phyloP scores from a whole-genome alignment of 1,140 invertebrate species.

The Psilanteris sp. region DNA sequence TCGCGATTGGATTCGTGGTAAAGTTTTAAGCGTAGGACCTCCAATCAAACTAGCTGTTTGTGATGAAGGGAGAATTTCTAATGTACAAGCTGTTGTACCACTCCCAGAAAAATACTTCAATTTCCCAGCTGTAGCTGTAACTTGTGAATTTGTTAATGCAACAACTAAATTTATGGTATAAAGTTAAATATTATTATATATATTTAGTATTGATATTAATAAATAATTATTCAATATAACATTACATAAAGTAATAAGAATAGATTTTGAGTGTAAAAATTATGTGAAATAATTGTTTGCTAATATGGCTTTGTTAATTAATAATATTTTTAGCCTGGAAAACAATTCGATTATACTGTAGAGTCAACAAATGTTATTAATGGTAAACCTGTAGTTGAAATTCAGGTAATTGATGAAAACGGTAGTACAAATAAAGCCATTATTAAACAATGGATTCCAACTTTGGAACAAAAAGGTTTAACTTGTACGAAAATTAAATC shows the following conservation, averaged over 20 bases:
- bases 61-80: slow-evolving; percentile 65
- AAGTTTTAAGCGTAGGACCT: slow-evolving; percentile 47
- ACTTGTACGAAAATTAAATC: slow-evolving; percentile 50
- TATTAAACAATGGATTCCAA: slow-evolving; percentile 62
- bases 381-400: not conserved
- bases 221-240: too few species aligned
- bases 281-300: too few species aligned
- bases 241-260: too few species aligned
- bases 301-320: too few species aligned
- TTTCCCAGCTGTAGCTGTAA: slow-evolving; percentile 50
- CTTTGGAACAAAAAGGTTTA: slow-evolving; percentile 63
- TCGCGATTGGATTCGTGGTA: slow-evolving; percentile 68
- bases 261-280: too few species aligned
- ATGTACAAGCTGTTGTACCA: slow-evolving; percentile 24
- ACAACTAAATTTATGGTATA: too few species aligned
- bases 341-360: not conserved
- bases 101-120: slow-evolving; percentile 34
- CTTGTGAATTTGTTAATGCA: slow-evolving; percentile 41
- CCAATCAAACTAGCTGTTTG: slow-evolving; percentile 57
- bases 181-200: too few species aligned
- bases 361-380: not conserved
- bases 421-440: slow-evolving; percentile 7
- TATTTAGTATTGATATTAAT: too few species aligned
- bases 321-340: slow-evolving; percentile 7
- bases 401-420: not conserved